Evolutionary conservation across 2,797 vertebrate genomes (phyloP).

Genomic region (Falco biarmicus): DNA sequence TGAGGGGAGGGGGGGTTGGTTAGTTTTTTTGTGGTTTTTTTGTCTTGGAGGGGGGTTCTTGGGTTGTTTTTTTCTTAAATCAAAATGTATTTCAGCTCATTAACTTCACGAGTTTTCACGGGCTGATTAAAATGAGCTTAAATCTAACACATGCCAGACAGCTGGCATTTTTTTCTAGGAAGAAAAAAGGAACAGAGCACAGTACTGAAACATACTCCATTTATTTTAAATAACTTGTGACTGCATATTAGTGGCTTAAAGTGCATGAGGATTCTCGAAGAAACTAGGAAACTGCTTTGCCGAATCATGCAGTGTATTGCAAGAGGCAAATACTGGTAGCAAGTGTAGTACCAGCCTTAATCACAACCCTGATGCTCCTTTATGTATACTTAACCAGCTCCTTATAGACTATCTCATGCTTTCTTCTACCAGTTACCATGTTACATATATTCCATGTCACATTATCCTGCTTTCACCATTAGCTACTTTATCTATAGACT

Average conservation of each 20-base stretch:
- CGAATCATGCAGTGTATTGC: rapidly evolving
- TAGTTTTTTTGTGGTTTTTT: not conserved
- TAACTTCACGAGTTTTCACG: not conserved
- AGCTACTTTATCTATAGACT: not conserved
- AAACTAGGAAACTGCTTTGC: not conserved
- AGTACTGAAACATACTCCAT: not conserved
- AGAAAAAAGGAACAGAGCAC: not conserved
- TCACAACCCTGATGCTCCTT: not conserved
- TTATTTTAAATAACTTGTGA: not conserved
- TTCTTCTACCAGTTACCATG: not conserved
- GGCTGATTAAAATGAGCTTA: not conserved
- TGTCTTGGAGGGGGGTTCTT: too few species aligned
- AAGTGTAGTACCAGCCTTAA: not conserved
- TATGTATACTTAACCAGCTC: rapidly evolving
- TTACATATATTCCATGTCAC: not conserved
- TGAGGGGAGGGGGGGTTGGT: not conserved
- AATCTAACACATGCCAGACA: not conserved
- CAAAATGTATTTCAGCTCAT: not conserved
- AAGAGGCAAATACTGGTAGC: not conserved
- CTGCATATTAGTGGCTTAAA: not conserved
- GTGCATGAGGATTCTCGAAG: not conserved
- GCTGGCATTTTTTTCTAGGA: not conserved
- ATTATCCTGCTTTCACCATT: not conserved
- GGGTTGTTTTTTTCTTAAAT: not conserved
- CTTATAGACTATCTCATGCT: not conserved